phyloP scores from a whole-genome alignment of 30 jellyfish, hydroid and myxozoan species.

The Aurelia aurita complex sp. Pacific region DNA sequence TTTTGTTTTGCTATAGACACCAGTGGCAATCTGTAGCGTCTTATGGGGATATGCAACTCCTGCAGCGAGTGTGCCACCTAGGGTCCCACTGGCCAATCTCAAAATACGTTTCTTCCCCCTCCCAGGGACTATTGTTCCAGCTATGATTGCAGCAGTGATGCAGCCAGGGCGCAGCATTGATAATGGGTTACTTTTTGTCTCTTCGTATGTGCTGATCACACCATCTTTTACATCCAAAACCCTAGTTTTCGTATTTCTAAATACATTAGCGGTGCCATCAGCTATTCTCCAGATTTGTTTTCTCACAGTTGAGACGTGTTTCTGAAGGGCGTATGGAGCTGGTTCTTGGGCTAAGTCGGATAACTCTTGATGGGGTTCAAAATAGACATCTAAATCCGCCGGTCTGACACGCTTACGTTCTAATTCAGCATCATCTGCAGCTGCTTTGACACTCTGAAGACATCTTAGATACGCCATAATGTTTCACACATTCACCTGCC shows the following conservation, averaged over 20 bases:
- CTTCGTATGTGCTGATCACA: constrained; percentile 13
- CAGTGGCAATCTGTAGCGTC: constrained; percentile 9
- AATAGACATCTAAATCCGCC: constrained; percentile 13
- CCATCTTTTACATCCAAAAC: constrained; percentile 19
- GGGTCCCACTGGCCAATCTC: constrained; percentile 45
- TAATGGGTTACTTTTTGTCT: constrained; percentile 46
- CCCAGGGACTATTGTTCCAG: constrained; percentile 57
- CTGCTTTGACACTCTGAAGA: too few relatives aligned
- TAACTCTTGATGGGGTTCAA: constrained; percentile 9
- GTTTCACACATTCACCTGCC: too few relatives aligned
- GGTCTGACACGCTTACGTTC: neutral
- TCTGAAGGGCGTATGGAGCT: constrained; percentile 7
- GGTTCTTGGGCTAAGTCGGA: neutral
- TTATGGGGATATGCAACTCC: constrained; percentile 59
- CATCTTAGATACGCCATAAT: too few relatives aligned
- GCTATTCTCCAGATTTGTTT: constrained; percentile 34
- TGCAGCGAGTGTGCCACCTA: constrained; percentile 51
- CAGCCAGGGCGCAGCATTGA: constrained; percentile 45
- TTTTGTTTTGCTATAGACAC: constrained; percentile 17
- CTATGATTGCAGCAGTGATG: constrained; percentile 36
- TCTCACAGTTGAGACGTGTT: constrained; percentile 34
- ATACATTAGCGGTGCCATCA: constrained; percentile 10
- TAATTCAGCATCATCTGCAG: too few relatives aligned
- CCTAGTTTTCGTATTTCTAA: neutral
- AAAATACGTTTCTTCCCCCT: constrained; percentile 52